Base-by-base conservation (phyloP, 2,888 invertebrate genomes). In the Corbicula japonica region DNA sequence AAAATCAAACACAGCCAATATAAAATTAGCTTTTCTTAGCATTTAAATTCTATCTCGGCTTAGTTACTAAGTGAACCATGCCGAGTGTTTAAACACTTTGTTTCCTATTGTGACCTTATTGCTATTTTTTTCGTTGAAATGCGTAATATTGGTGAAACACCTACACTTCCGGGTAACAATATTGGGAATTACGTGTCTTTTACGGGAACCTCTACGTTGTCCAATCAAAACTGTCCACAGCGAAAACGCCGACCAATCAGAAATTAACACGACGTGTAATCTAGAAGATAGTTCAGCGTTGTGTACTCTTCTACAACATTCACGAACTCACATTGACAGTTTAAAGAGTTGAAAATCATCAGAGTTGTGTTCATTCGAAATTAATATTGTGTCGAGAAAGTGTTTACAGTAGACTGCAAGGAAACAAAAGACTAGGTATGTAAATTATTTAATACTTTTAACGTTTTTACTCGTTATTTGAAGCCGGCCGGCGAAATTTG, bases 151-250 rank as follows among this genome's bases (percentile, higher is more conserved):
- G n/a, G 34, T 50, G 26, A 41, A 46, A n/a, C 15, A 44, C 2
- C 48, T 4, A 56, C 50, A 61, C 66, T 80, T 75, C 71, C 76
- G 75, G 69, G 61, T 60, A 41, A 48, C 60, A 34, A 72, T 30
- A 41, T 60, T 52, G 60, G 68, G 56, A 72, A 58, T 50, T 82
- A 86, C 84, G 86, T 85, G 85, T 79, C 85, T 75, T 73, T 80
- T 50, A 74, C 58, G 75, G 41, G 50, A 65, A 34, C 44, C 54
- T 63, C 75, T 66, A 83, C 83, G 83, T 85, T 75, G 74, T 71
- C 85, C 85, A 85, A 85, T 85, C 66, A 79, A 61, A 85, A 61
- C 44, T 12, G 44, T 76, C 73, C 85, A 83, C 83, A 83, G 70
- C 46, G 52, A 75, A 62, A 44, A 38, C 38, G 52, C 58, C 62